Evolutionary conservation across 2,797 vertebrate species (phyloP), one percentile per base, ranked within the genome.

Genomic region (Notolepis coatsorum): DNA sequence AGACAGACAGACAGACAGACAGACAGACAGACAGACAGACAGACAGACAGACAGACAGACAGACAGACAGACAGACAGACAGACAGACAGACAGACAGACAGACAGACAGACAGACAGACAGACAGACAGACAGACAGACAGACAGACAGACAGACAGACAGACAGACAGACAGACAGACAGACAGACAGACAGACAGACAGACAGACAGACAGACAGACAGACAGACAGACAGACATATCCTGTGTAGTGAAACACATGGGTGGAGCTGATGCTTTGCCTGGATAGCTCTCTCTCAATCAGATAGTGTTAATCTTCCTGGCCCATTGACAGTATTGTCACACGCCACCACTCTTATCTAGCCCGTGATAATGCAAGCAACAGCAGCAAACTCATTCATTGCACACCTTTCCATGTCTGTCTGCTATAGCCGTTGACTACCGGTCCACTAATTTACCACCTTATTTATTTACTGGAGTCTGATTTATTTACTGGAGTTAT

Each of bases 341-440:
- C 55, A 82, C 88, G 80, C 82, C 86, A 86, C 73, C 84, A 86
- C 84, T 69, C 86, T 87, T 85, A 88, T 90, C 86, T 63, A 73
- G 84, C 79, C 78, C 71, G n/a, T 58, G 84, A 90, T 91, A 91
- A 91, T 89, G 79, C 81, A 74, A 80, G 70, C 84, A 89, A 84
- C 84, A 79, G 84, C 81, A 82, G 87, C 77, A 79, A 77, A 80
- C 73, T 85, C 85, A 86, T 91, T 91, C 91, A 91, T 91, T 90
- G 83, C 27, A 54, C 77, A 90, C 91, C 87, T 82, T 70, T 67
- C 77, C 65, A 65, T 77, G 81, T 88, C 81, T 70, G 60, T n/a
- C 67, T 73, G 52, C 80, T 84, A n/a, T n/a, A 61, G 25, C 61
- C 80, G 72, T 69, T 73, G 61, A 80, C 75, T 80, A 61, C 65